Evolutionary conservation across 2,888 invertebrate species (phyloP), one percentile per base, ranked within the genome.

Genomic region (Melinaea marsaeus): DNA sequence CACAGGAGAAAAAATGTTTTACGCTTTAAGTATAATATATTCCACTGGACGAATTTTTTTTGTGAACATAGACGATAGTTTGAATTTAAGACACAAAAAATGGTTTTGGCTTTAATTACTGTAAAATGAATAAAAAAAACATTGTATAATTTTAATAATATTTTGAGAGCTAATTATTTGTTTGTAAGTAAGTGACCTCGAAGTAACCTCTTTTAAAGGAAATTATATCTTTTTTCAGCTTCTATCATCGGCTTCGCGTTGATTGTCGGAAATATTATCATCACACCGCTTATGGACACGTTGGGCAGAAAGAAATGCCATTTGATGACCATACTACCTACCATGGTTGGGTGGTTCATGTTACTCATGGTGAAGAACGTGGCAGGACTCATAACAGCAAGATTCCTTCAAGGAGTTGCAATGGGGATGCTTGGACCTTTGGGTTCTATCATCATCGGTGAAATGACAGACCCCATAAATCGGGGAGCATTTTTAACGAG

Each of bases 161-260:
- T 22, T 22, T 22, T 22, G 22, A 22, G 22, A 22, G 22, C 22
- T 22, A 22, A 22, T 22, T 22, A 22, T 22, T 22, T 22, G 22
- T 22, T 22, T 22, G 22, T 22, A 22, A 22, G 22, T 22, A 22
- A 22, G 22, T 22, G 22, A 22, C 22, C 22, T 22, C 1, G 22
- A 22, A 22, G 22, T 46, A 46, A 46, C 4, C 1, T 3, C 9
- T 13, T 46, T 46, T 46, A 22, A 22, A 22, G 22, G 22, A 22
- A 4, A 13, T 45, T 48, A 22, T 35, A 55, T 57, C 4, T 9
- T 57, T 59, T 92, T 88, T 70, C 91, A 91, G 94, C 93, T 0
- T 92, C 93, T n/a, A 90, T 93, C 75, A 85, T 92, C 42, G 92
- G 93, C 1, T 84, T 94, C 51, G 92, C 93, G 1, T 88, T 94